phyloP scores from a whole-genome alignment of 35 echinoderm and acorn worm species.

The Lytechinus variegatus region DNA sequence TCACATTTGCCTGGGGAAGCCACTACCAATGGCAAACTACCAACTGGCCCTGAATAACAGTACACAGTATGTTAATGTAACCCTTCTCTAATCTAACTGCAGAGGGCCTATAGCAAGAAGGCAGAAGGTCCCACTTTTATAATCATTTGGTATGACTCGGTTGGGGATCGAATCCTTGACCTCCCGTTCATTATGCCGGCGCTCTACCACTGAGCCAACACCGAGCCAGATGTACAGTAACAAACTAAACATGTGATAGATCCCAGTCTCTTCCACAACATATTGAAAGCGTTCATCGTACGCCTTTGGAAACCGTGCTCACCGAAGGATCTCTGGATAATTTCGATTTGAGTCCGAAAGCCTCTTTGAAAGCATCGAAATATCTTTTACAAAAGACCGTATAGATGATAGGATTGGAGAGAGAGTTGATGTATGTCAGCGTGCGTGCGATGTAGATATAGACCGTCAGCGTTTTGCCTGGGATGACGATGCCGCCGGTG shows the following conservation, averaged over 20 bases:
- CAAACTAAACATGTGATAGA: background rate
- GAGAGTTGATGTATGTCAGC: slow-evolving; percentile 30
- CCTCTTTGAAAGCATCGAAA: background rate
- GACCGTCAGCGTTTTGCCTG: background rate
- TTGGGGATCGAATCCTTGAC: too few species aligned
- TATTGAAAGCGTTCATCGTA: background rate
- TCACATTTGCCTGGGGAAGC: too few species aligned
- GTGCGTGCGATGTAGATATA: slow-evolving; percentile 51
- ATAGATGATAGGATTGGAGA: slow-evolving; percentile 45
- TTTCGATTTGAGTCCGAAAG: slow-evolving; percentile 22
- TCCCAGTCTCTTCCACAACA: background rate
- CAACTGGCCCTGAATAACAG: too few species aligned
- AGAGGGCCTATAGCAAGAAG: too few species aligned
- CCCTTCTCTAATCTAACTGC: too few species aligned
- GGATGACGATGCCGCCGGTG: slow-evolving; percentile 40
- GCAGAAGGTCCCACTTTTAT: too few species aligned
- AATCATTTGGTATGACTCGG: too few species aligned
- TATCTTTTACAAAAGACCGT: slow-evolving; percentile 48
- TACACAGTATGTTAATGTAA: too few species aligned
- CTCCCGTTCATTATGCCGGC: too few species aligned
- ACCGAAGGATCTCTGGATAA: background rate
- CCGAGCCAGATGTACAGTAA: background rate
- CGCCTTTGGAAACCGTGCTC: background rate
- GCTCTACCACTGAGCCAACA: too few species aligned
- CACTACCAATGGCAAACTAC: too few species aligned